Evolutionary conservation across 2,797 vertebrate species (phyloP).

Genomic region (Mormyrus proboscirostris): DNA sequence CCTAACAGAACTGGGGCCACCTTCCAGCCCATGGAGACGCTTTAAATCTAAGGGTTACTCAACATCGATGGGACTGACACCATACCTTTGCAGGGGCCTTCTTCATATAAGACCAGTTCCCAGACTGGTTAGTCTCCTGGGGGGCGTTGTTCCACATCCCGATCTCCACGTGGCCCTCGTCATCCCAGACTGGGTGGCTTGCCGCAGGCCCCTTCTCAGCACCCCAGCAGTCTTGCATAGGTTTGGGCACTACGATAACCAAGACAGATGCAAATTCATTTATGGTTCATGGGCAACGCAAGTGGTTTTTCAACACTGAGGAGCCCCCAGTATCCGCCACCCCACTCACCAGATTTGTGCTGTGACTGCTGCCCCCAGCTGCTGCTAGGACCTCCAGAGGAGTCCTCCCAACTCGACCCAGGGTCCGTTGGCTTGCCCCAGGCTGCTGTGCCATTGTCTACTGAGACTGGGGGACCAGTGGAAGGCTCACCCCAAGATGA

Average conservation of each 20-base stretch:
- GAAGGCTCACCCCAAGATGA: conserved; percentile 72
- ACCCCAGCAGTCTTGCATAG: conserved; percentile 90
- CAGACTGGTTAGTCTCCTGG: conserved; percentile 53
- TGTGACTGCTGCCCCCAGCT: conserved; percentile 62
- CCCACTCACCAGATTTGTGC: conserved; percentile 74
- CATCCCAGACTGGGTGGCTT: conserved; percentile 79
- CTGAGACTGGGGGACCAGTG: conserved; percentile 65
- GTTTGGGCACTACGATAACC: conserved; percentile 69
- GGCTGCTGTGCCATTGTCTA: conserved; percentile 91
- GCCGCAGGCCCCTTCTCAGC: conserved; percentile 70
- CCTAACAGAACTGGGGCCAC: background rate
- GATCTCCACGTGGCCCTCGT: conserved; percentile 91
- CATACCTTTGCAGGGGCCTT: conserved; percentile 76
- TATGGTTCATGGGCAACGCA: no score
- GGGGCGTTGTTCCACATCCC: conserved; percentile 92
- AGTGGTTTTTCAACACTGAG: background rate
- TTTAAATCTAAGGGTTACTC: background rate
- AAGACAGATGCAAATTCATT: background rate
- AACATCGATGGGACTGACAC: background rate
- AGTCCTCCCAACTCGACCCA: conserved; percentile 75
- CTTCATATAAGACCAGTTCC: conserved; percentile 86
- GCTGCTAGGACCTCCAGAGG: conserved; percentile 33
- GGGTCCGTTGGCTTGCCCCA: conserved; percentile 90
- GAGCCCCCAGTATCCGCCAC: background rate
- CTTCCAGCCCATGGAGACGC: background rate